A percentile compares a stretch with the other conserved stretches of the same genome.
Conservation (phyloP, 2,113 vertebrate genomes). For the Osmerus mordax region DNA sequence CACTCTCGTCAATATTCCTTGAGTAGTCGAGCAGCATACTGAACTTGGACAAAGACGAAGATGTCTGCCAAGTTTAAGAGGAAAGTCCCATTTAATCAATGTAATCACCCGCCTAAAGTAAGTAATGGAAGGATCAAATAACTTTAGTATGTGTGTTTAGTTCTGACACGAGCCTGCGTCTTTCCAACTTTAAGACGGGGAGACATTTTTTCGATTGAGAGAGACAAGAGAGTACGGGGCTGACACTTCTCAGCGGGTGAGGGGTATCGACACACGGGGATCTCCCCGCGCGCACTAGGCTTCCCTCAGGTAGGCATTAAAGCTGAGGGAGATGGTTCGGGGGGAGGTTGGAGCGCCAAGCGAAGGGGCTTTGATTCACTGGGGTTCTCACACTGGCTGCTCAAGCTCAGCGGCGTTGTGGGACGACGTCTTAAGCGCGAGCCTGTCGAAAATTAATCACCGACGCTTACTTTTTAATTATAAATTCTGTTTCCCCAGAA, state of each 20-base stretch:
- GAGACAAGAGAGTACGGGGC: conserved; percentile 44
- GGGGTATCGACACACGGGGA: conserved; percentile 54
- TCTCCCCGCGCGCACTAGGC: not conserved
- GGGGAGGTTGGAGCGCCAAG: conserved; percentile 20
- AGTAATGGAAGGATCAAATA: conserved; percentile 54
- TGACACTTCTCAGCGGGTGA: conserved; percentile 57
- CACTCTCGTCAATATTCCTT: conserved; percentile 33
- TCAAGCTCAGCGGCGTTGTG: not conserved
- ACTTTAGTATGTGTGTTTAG: conserved; percentile 44
- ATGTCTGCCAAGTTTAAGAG: conserved; percentile 28
- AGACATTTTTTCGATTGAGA: not conserved
- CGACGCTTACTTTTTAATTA: conserved; percentile 63
- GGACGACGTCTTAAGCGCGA: conserved; percentile 37
- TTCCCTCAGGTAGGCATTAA: conserved; percentile 65
- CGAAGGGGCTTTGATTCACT: conserved; percentile 52
- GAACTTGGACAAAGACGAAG: conserved; percentile 45
- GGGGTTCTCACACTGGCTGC: conserved; percentile 49
- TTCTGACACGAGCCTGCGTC: conserved; percentile 34
- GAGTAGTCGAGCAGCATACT: conserved; percentile 43
- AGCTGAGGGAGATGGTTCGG: conserved; percentile 34
- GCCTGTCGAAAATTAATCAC: conserved; percentile 64
- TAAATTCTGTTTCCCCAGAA: conserved; percentile 52
- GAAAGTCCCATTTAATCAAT: conserved; percentile 47
- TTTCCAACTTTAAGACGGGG: conserved; percentile 30
- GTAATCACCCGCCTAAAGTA: conserved; percentile 25